phyloP scores from a whole-genome alignment of 2,113 vertebrate genomes.

The Pelecanus crispus region DNA sequence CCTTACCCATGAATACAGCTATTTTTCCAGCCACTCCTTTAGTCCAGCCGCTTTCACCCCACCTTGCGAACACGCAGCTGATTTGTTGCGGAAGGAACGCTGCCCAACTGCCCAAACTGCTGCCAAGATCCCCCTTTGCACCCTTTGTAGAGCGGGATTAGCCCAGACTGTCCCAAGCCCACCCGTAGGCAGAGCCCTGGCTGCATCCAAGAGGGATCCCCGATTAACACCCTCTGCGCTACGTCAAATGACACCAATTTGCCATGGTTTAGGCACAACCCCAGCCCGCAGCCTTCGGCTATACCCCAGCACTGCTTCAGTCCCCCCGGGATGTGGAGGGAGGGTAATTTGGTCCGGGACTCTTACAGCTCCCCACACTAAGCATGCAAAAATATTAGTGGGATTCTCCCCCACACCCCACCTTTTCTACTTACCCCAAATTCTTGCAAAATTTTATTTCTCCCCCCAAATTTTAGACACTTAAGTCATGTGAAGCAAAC shows the following conservation, averaged over 20 bases:
- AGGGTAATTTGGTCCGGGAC: background rate
- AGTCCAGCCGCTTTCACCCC: background rate
- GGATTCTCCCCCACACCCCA: accelerated
- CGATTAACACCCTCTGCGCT: background rate
- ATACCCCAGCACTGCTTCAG: background rate
- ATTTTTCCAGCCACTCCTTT: background rate
- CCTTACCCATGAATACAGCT: background rate
- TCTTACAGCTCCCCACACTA: background rate
- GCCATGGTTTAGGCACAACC: background rate
- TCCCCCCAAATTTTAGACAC: background rate
- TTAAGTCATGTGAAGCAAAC: background rate
- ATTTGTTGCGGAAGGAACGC: background rate
- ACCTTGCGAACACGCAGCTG: accelerated
- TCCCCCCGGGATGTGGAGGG: accelerated
- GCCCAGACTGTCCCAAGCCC: background rate
- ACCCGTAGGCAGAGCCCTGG: background rate
- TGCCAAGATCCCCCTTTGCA: background rate
- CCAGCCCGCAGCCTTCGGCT: background rate
- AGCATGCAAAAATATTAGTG: background rate
- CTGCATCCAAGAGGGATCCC: background rate
- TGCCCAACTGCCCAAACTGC: background rate
- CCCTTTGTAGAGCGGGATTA: background rate
- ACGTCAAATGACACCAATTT: background rate
- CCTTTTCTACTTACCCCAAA: background rate
- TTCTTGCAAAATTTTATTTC: background rate